Conservation (phyloP, 2,888 invertebrate genomes). For the Polydrusus cervinus region DNA sequence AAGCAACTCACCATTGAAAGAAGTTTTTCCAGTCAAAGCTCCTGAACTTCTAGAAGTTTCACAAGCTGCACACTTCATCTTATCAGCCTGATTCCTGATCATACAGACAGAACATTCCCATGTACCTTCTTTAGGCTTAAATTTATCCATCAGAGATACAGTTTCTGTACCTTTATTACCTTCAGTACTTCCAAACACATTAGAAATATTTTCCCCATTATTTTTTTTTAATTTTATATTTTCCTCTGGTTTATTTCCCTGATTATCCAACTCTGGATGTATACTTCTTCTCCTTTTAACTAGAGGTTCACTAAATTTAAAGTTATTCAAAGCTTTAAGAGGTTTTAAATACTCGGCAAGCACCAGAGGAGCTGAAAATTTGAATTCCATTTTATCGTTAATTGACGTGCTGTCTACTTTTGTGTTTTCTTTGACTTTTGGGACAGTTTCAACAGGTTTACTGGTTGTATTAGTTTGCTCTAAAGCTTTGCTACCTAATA, state of each 20-base stretch:
- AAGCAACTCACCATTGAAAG: constrained; percentile 30
- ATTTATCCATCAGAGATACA: constrained; percentile 63
- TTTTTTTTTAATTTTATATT: constrained; percentile 55
- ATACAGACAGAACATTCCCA: constrained; percentile 79
- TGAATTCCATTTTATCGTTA: constrained; percentile 62
- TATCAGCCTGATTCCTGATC: constrained; percentile 73
- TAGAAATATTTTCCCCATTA: constrained; percentile 43
- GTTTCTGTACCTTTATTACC: constrained; percentile 65
- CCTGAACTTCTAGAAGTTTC: constrained; percentile 69
- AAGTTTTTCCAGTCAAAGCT: not conserved
- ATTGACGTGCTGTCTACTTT: not conserved
- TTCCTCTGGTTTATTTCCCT: constrained; percentile 50
- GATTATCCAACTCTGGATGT: constrained; percentile 51
- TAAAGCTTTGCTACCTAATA: not conserved
- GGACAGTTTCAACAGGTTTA: constrained; percentile 1
- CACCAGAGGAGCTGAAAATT: constrained; percentile 73
- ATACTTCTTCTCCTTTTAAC: constrained; percentile 62
- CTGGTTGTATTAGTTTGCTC: not conserved
- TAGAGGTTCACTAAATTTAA: constrained; percentile 75
- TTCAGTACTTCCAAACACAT: not conserved
- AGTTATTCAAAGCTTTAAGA: constrained; percentile 73
- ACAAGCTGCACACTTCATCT: constrained; percentile 74
- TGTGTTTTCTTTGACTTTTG: not conserved
- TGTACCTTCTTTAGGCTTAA: constrained; percentile 60
- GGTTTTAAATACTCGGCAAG: constrained; percentile 69